Conservation (phyloP, 2,113 vertebrate species). For the Solea solea region DNA sequence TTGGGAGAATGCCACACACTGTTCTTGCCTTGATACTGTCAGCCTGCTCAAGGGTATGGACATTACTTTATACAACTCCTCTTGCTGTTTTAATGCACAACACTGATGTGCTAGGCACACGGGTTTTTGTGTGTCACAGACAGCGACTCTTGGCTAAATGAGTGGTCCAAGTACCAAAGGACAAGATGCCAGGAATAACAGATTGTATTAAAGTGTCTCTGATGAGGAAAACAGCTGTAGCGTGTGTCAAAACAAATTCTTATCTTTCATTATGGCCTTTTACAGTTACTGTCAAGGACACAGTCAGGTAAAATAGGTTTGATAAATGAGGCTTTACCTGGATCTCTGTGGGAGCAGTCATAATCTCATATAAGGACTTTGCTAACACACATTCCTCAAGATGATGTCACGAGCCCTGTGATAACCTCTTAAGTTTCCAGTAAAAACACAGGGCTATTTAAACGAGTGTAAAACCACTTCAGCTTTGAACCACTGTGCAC, state of each 20-base stretch:
- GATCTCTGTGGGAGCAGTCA: constrained; percentile 28
- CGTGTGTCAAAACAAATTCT: constrained; percentile 5
- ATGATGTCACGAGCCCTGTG: constrained; percentile 39
- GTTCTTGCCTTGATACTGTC: constrained; percentile 37
- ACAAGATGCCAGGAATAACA: constrained; percentile 38
- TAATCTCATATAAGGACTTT: constrained; percentile 23
- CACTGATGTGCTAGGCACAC: constrained; percentile 25
- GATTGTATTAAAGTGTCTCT: constrained; percentile 13
- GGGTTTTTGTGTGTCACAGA: constrained; percentile 46
- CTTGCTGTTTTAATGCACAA: constrained; percentile 34
- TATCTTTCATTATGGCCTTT: constrained; percentile 18
- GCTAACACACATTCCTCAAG: constrained; percentile 20
- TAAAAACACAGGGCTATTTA: constrained; percentile 41
- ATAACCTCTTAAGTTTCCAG: constrained; percentile 50
- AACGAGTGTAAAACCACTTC: constrained; percentile 34
- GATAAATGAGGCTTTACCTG: constrained; percentile 47
- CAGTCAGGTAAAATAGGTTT: constrained; percentile 35
- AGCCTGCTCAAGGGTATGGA: constrained; percentile 43
- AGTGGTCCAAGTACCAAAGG: constrained; percentile 37
- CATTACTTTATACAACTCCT: constrained; percentile 56
- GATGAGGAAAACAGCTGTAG: constrained; percentile 26
- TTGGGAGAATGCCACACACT: constrained; percentile 45
- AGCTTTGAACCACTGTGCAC: constrained; percentile 32
- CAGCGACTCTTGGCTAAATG: constrained; percentile 36
- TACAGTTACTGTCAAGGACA: constrained; percentile 9